A percentile compares a stretch with the other conserved stretches of the same genome.
Conservation (phyloP, 1,140 invertebrate species). For the Drosophila nigrodunni region DNA sequence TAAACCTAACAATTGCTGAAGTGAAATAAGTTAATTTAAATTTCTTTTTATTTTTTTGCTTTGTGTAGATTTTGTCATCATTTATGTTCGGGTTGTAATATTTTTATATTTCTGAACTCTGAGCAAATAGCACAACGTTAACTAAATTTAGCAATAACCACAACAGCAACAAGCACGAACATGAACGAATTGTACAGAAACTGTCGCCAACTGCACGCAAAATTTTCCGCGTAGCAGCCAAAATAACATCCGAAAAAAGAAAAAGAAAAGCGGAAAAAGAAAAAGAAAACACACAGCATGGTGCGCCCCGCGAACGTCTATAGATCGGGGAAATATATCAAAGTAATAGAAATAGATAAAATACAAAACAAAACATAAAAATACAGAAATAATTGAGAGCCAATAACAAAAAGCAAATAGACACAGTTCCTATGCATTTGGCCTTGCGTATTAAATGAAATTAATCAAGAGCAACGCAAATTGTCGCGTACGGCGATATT, state of each 20-base stretch:
- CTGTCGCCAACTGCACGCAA: constrained; percentile 74
- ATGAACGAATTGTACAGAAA: constrained; percentile 72
- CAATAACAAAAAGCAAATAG: constrained; percentile 12
- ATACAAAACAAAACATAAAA: constrained; percentile 4
- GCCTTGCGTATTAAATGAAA: constrained; percentile 78
- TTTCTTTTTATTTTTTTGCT: not conserved
- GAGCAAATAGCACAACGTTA: constrained; percentile 46
- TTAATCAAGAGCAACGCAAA: constrained; percentile 74
- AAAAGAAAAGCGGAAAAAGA: constrained; percentile 4
- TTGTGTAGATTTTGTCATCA: constrained; percentile 24
- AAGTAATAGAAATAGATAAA: constrained; percentile 27
- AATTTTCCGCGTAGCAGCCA: constrained; percentile 57
- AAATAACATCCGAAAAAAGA: constrained; percentile 40
- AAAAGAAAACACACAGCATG: constrained; percentile 3
- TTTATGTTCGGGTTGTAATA: constrained; percentile 27
- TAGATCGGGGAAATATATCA: constrained; percentile 31
- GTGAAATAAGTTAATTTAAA: constrained; percentile 50
- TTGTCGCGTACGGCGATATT: constrained; percentile 84
- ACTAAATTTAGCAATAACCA: constrained; percentile 68
- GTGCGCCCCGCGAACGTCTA: constrained; percentile 21
- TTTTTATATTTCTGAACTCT: constrained; percentile 17
- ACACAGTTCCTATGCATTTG: constrained; percentile 75
- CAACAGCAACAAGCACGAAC: constrained; percentile 14
- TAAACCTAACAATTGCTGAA: constrained; percentile 33
- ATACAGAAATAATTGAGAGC: constrained; percentile 27